Percentiles rank a stretch among this genome's conserved stretches.
Evolutionary conservation across 2,888 invertebrate genomes (phyloP).

Genomic region (Endotricha flammealis): DNA sequence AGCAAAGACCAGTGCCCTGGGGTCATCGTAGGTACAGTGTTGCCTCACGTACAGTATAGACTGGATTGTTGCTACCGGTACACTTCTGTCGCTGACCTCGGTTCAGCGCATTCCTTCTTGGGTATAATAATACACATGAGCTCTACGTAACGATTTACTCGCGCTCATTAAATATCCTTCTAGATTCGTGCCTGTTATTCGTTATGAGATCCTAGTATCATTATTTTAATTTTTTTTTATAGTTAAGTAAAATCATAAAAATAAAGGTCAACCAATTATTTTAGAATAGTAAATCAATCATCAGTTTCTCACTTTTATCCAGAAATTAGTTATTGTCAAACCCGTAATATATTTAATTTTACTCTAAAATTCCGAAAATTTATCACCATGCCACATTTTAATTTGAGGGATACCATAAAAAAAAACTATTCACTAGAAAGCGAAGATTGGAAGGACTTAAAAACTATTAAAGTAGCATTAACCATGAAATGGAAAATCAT

Average conservation of each 20-base stretch:
- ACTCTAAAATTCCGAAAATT: no score
- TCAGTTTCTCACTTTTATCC: no score
- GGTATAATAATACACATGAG: constrained; percentile 73
- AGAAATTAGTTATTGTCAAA: no score
- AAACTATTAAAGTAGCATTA: constrained; percentile 39
- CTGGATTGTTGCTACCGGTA: constrained; percentile 50
- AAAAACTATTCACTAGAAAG: constrained; percentile 9
- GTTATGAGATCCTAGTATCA: constrained; percentile 42
- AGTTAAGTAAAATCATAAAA: no score
- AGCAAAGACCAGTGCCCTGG: constrained; percentile 29
- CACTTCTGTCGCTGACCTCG: constrained; percentile 60
- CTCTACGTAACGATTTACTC: constrained; percentile 60
- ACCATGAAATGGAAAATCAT: constrained; percentile 40
- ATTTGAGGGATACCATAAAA: no score
- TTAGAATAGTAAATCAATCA: no score
- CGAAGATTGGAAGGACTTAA: constrained; percentile 23
- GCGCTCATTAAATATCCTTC: constrained; percentile 62
- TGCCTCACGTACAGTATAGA: constrained; percentile 26
- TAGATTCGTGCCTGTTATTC: constrained; percentile 42
- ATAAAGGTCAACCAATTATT: no score
- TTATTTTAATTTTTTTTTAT: no score
- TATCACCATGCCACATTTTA: no score
- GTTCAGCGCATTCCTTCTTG: constrained; percentile 68
- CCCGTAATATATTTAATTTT: no score
- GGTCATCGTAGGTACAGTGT: constrained; percentile 37